Evolutionary conservation across 2,888 invertebrate genomes (phyloP), one percentile per base, ranked within the genome.

Genomic region (Leptarthrus brevirostris): DNA sequence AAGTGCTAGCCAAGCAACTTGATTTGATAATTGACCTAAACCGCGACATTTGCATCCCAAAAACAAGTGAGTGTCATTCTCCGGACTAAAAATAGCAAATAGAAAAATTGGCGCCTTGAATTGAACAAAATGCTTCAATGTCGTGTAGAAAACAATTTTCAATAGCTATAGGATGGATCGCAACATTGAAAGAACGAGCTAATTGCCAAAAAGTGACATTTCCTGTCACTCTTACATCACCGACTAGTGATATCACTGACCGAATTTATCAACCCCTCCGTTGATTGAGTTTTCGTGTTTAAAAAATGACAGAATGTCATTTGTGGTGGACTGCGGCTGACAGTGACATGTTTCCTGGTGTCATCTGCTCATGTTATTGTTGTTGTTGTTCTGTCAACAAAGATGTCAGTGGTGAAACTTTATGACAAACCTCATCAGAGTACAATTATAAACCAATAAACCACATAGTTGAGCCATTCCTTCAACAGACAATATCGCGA

Each of bases 201-300:
- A 58, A 36, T 58, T 58, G 34, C 36, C 58, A 58, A 58, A 58
- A 58, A 58, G 58, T 58, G 58, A 58, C 16, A 40, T 22, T 58
- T 58, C 58, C 58, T 58, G 58, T 36, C 36, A 30, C 58, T 36
- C 12, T 36, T 36, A 36, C 18, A 58, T 20, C 36, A 58, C 16
- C 36, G 10, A 34, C 4, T 1, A 36, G 36, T 58, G 58, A 58
- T 58, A 58, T 58, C 58, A 58, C 20, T 20, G 36, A 30, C 36
- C 36, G 12, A 56, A 58, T 36, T 58, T 36, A 36, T 40, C 40
- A 40, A 40, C 3, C 56, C 56, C 40, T 36, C 56, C 18, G 16
- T 40, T 16, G 30, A 56, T n/a, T 58, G 58, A 18, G 4, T 20
- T 34, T 16, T 58, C 58, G 20, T 36, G 58, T 58, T 58, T 36